Evolutionary conservation across 2,888 invertebrate genomes (phyloP).

Genomic region (Flabesymbios commensalis): DNA sequence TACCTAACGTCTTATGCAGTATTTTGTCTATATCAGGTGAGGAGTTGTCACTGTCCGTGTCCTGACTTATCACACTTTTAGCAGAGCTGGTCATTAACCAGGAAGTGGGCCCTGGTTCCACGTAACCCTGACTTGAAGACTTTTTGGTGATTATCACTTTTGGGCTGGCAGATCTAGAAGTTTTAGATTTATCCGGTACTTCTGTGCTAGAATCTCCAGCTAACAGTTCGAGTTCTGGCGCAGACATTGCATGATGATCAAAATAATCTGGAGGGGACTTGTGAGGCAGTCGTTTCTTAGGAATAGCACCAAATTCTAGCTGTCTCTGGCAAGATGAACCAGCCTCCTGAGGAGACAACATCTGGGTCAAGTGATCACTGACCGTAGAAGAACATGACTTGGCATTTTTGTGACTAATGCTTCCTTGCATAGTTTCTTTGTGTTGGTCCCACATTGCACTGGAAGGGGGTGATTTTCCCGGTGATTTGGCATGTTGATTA

Average conservation of each 20-base stretch:
- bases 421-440: no score
- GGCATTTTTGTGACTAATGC: no score
- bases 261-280: slow-evolving; percentile 7
- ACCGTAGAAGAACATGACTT: no score
- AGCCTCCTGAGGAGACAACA: no score
- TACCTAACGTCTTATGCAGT: slow-evolving; percentile 28
- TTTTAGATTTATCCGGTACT: not conserved
- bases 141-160: slow-evolving; percentile 29
- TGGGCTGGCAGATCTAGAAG: slow-evolving; percentile 14
- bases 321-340: no score
- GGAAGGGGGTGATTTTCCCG: no score
- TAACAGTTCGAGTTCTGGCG: slow-evolving; percentile 10
- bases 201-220: not conserved
- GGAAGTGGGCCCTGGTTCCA: not conserved
- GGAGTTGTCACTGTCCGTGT: slow-evolving; percentile 21
- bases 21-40: slow-evolving; percentile 34
- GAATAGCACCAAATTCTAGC: slow-evolving; percentile 19
- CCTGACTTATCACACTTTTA: not conserved
- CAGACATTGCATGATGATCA: not conserved
- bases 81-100: not conserved
- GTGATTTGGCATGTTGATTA: no score
- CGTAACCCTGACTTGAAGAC: slow-evolving; percentile 14
- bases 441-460: no score
- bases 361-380: no score
- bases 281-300: slow-evolving; percentile 9